phyloP scores from a whole-genome alignment of 2,113 vertebrate species.

The Stegastes partitus region DNA sequence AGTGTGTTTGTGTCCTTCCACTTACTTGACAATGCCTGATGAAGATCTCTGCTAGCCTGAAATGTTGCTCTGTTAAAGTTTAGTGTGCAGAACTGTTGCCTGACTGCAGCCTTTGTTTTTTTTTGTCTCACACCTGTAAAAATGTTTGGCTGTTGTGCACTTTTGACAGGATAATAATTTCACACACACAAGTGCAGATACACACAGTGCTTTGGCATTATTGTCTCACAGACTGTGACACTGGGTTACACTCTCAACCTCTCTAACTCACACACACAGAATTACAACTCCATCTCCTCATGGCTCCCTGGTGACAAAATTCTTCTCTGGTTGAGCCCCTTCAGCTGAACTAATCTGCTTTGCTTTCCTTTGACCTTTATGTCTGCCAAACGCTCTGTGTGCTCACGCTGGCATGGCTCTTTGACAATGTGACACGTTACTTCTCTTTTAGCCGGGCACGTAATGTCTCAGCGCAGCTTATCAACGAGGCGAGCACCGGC shows the following conservation, averaged over 20 bases:
- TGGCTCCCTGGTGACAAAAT: conserved; percentile 67
- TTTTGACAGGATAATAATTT: background rate
- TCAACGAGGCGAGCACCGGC: conserved; percentile 36
- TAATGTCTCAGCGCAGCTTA: conserved; percentile 49
- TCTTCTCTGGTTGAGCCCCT: conserved; percentile 64
- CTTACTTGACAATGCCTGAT: background rate
- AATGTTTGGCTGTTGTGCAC: background rate
- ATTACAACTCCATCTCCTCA: conserved; percentile 42
- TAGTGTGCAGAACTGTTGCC: background rate
- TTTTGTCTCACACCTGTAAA: background rate
- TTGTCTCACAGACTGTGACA: conserved; percentile 16
- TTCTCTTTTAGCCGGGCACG: conserved; percentile 59
- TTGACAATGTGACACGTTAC: conserved; percentile 59
- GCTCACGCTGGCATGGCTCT: conserved; percentile 50
- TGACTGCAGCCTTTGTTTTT: background rate
- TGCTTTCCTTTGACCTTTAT: conserved; percentile 75
- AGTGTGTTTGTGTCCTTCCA: conserved; percentile 3
- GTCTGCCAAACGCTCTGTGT: conserved; percentile 60
- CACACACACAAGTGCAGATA: background rate
- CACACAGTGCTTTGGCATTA: conserved; percentile 4
- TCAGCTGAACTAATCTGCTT: conserved; percentile 76
- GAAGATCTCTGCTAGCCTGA: background rate
- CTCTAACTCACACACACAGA: conserved; percentile 5
- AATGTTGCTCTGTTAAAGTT: background rate
- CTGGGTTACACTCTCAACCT: conserved; percentile 8